phyloP scores from a whole-genome alignment of 2,113 vertebrate species.

The Kryptolebias marmoratus region DNA sequence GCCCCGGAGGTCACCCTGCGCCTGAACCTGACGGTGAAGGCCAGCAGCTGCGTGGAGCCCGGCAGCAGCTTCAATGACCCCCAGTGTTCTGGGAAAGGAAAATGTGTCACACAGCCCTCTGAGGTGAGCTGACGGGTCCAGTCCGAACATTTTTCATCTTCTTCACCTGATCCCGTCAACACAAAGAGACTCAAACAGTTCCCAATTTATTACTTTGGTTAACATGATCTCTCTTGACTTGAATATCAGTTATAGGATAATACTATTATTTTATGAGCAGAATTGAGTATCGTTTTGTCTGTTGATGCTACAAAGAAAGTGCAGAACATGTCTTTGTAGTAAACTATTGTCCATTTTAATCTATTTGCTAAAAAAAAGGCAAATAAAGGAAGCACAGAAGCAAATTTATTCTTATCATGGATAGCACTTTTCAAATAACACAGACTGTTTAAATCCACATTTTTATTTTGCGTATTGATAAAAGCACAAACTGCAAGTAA shows the following conservation, averaged over 20 bases:
- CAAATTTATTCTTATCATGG: neutral
- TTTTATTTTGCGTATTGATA: neutral
- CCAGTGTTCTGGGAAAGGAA: constrained; percentile 90
- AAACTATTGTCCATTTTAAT: neutral
- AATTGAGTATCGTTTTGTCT: neutral
- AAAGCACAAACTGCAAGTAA: neutral
- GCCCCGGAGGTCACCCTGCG: constrained; percentile 90
- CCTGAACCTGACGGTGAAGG: constrained; percentile 90
- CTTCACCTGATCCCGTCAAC: neutral
- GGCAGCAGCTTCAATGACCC: constrained; percentile 80
- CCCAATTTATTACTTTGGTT: too few relatives aligned
- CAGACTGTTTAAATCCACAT: neutral
- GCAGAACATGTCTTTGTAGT: too few relatives aligned
- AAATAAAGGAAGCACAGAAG: neutral
- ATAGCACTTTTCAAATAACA: neutral
- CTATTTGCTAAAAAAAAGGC: neutral
- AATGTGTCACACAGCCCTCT: constrained; percentile 87
- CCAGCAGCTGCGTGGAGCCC: constrained; percentile 85
- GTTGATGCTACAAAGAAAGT: neutral
- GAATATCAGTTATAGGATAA: too few relatives aligned
- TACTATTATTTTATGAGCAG: neutral
- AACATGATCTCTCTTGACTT: too few relatives aligned
- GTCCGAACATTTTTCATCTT: neutral
- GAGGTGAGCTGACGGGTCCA: constrained; percentile 78
- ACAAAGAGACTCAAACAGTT: neutral